Percentiles rank a stretch among this genome's conserved stretches.
phyloP scores from a whole-genome alignment of 2,888 invertebrate genomes.

The Gordius sp. region DNA sequence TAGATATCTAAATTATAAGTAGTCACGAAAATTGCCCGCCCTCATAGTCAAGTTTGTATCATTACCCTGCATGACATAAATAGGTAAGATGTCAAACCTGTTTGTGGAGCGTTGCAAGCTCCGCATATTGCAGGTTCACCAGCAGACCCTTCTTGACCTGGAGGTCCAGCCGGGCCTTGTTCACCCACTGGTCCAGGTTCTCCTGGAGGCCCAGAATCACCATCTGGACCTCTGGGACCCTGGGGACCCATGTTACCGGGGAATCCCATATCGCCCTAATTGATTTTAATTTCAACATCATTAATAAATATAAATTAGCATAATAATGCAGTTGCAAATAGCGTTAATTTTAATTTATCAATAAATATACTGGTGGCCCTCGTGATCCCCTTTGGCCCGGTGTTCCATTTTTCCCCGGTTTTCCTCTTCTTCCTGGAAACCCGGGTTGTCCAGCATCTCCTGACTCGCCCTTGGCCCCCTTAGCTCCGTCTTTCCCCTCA shows the following conservation, averaged over 20 bases:
- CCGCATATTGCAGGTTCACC: neutral
- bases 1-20: too few species aligned
- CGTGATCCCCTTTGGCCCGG: neutral
- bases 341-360: neutral
- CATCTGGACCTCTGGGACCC: slow-evolving; percentile 14
- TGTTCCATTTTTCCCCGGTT: neutral
- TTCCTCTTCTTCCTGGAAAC: slow-evolving; percentile 10
- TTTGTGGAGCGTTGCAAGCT: neutral
- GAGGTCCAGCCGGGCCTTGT: slow-evolving; percentile 23
- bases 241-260: slow-evolving; percentile 16
- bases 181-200: slow-evolving; percentile 18
- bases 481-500: slow-evolving; percentile 13
- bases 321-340: neutral
- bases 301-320: slow-evolving; percentile 1
- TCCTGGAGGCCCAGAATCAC: slow-evolving; percentile 16
- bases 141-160: slow-evolving; percentile 19
- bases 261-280: slow-evolving; percentile 9
- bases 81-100: too few species aligned
- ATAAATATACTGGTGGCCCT: slow-evolving; percentile 1
- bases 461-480: neutral
- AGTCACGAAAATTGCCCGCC: too few species aligned
- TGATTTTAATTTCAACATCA: too few species aligned
- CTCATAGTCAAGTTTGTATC: too few species aligned
- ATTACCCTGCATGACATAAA: too few species aligned
- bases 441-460: slow-evolving; percentile 12